Evolutionary conservation across 2,113 vertebrate species (phyloP).

Genomic region (Oryzias celebensis): DNA sequence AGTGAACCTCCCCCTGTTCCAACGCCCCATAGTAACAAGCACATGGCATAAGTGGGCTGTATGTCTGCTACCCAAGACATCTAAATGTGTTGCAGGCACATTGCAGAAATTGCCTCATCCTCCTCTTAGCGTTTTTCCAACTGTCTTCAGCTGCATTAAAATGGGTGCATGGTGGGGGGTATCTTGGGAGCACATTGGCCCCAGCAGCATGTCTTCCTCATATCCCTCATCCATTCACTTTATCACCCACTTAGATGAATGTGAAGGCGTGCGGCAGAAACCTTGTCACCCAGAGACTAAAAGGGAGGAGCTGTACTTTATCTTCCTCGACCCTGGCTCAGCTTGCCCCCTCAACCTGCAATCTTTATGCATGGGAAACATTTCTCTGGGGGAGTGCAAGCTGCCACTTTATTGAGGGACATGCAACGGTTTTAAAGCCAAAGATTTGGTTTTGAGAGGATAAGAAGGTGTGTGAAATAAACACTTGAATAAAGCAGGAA

Average conservation of each 20-base stretch:
- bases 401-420: conserved; percentile 47
- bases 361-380: conserved; percentile 30
- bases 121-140: conserved; percentile 46
- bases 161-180: conserved; percentile 54
- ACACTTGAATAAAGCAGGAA: neutral
- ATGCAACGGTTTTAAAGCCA: conserved; percentile 4
- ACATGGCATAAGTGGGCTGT: conserved; percentile 31
- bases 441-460: conserved; percentile 12
- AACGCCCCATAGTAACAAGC: conserved; percentile 18
- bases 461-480: conserved; percentile 12
- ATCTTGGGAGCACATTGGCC: conserved; percentile 59
- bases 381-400: conserved; percentile 9
- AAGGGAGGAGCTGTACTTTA: conserved; percentile 58
- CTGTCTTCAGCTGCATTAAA: conserved; percentile 52
- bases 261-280: conserved; percentile 66
- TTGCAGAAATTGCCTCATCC: conserved; percentile 71
- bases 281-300: conserved; percentile 68
- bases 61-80: conserved; percentile 40
- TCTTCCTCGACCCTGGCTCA: conserved; percentile 57
- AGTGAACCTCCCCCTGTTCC: conserved; percentile 24
- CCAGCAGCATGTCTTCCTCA: conserved; percentile 69
- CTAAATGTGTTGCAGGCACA: conserved; percentile 67
- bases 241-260: conserved; percentile 76
- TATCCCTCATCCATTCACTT: conserved; percentile 78
- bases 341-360: conserved; percentile 15